Conservation (phyloP, 2,888 invertebrate species). For the Lasioglossum villosulum region DNA sequence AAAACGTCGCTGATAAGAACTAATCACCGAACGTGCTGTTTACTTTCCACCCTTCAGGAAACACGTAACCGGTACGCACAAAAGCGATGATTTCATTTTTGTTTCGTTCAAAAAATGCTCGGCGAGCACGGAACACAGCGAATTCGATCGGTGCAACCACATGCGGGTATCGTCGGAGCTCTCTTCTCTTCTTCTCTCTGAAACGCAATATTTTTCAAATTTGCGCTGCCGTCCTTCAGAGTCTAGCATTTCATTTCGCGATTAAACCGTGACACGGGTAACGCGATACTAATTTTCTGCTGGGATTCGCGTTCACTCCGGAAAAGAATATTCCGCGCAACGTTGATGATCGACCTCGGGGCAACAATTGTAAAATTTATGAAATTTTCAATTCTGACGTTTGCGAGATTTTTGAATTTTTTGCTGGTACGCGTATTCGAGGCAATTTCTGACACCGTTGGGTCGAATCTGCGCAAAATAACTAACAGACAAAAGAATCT, state of each 20-base stretch:
- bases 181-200: background rate
- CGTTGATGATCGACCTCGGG: background rate
- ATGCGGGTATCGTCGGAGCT: background rate
- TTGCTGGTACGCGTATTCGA: background rate
- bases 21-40: background rate
- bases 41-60: background rate
- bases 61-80: background rate
- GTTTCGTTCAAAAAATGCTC: background rate
- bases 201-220: slow-evolving; percentile 11
- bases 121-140: background rate
- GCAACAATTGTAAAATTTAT: background rate
- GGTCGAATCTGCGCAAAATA: background rate
- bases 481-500: background rate
- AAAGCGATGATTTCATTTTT: background rate
- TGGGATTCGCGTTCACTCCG: background rate
- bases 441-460: background rate
- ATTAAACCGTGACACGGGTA: background rate
- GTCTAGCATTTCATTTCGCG: slow-evolving; percentile 7
- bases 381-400: background rate
- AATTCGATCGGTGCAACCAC: background rate
- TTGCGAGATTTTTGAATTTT: background rate
- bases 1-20: slow-evolving; percentile 1
- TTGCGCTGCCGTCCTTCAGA: background rate
- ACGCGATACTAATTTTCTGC: slow-evolving; percentile 5
- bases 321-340: background rate